Percentiles rank a stretch among this genome's conserved stretches.
These are phyloP conservation scores for Umimayanthus kanabou DNA, from an alignment of 92 coral and sea anemone species.

Conservation along the genomic window DNA sequence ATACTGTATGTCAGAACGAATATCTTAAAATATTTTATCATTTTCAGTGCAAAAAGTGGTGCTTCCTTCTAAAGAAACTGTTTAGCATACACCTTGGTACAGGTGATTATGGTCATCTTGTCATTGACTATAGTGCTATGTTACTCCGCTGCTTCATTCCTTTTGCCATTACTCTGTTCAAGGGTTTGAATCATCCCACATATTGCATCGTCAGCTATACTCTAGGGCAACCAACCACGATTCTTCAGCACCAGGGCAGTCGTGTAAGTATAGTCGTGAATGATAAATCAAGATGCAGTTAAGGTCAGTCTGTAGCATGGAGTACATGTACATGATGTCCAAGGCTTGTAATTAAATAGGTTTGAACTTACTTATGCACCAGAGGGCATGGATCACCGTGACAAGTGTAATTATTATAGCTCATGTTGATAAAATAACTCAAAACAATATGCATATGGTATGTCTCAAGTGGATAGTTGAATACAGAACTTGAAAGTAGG, in stretches of 20 bases:
- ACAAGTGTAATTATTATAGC: too few relatives aligned
- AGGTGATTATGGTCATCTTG: slow-evolving; percentile 57
- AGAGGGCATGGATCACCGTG: too few relatives aligned
- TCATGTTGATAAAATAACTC: too few relatives aligned
- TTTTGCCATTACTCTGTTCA: slow-evolving; percentile 50
- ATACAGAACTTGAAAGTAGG: too few relatives aligned
- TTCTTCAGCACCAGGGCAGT: slow-evolving; percentile 48
- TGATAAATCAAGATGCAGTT: too few relatives aligned
- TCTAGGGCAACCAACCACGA: slow-evolving; percentile 57
- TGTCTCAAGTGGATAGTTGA: too few relatives aligned
- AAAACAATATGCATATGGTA: too few relatives aligned
- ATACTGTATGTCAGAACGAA: background rate
- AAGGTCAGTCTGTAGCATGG: too few relatives aligned
- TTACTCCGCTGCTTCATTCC: slow-evolving; percentile 32
- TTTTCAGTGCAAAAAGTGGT: background rate
- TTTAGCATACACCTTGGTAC: slow-evolving; percentile 22
- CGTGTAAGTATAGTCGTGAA: slow-evolving; percentile 19
- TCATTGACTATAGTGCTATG: slow-evolving; percentile 48
- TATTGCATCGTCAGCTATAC: slow-evolving; percentile 44
- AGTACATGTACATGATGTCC: too few relatives aligned
- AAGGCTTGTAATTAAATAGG: too few relatives aligned
- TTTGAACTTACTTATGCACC: too few relatives aligned
- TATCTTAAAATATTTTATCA: background rate
- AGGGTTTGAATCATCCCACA: slow-evolving; percentile 57
- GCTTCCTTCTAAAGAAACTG: background rate